These are phyloP conservation scores for Sparidentex hasta DNA, from an alignment of 2,797 vertebrate genomes.

Conservation along the genomic window DNA sequence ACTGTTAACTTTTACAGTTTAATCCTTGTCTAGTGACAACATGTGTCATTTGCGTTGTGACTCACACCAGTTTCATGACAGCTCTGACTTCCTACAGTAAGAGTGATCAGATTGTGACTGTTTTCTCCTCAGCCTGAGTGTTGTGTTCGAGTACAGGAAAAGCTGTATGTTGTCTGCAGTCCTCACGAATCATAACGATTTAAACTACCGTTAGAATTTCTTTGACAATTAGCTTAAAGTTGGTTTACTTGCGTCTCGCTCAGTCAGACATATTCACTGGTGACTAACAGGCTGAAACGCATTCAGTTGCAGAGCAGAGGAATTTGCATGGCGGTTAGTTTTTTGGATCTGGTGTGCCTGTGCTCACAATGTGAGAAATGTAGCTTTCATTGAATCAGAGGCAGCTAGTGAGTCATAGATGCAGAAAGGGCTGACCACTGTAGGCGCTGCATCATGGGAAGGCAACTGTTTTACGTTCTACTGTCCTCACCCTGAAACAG, in stretches of 20 bases:
- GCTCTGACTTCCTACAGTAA: constrained; percentile 27
- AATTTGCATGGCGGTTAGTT: constrained; percentile 48
- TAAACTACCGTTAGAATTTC: constrained; percentile 39
- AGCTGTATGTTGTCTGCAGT: constrained; percentile 23
- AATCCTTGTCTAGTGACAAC: constrained; percentile 6
- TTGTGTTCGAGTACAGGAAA: constrained; percentile 29
- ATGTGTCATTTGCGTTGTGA: constrained; percentile 35
- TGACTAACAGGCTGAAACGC: constrained; percentile 40
- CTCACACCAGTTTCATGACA: constrained; percentile 52
- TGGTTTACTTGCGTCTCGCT: constrained; percentile 22
- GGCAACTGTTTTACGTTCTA: neutral
- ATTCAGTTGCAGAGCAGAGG: constrained; percentile 40
- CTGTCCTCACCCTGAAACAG: neutral
- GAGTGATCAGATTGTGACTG: constrained; percentile 30
- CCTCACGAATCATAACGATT: neutral
- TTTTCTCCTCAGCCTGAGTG: neutral
- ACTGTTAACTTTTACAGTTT: constrained; percentile 13
- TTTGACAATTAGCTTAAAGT: constrained; percentile 32
- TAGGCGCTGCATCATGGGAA: constrained; percentile 42
- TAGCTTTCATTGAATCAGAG: constrained; percentile 61
- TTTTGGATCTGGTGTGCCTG: constrained; percentile 50
- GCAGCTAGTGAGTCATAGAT: constrained; percentile 27
- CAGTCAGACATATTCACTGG: constrained; percentile 14
- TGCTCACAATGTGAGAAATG: constrained; percentile 63
- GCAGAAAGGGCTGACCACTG: constrained; percentile 37